phyloP scores from a whole-genome alignment of 2,888 invertebrate species.

The Rotaria magnacalcarata region DNA sequence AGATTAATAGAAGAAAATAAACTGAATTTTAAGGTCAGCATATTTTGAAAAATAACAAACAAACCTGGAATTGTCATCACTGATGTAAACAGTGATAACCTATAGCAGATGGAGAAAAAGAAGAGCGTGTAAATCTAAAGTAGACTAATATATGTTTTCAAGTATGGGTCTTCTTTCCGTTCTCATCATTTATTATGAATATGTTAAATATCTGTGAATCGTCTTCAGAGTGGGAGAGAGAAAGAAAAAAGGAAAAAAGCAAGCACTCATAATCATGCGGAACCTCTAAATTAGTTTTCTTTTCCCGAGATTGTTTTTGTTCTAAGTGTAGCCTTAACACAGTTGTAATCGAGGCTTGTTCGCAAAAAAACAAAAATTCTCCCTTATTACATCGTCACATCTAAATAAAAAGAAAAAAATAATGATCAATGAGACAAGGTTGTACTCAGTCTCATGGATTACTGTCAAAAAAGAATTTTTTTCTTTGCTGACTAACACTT shows the following conservation, averaged over 20 bases:
- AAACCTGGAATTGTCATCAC: background rate
- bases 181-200: background rate
- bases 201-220: background rate
- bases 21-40: background rate
- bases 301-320: background rate
- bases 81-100: background rate
- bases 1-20: background rate
- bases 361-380: too few species aligned
- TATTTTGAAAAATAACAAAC: background rate
- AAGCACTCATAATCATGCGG: background rate
- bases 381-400: too few species aligned
- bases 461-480: background rate
- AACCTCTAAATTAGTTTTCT: background rate
- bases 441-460: background rate
- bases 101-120: background rate
- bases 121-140: background rate
- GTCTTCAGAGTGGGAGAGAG: background rate
- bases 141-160: background rate
- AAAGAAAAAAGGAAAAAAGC: background rate
- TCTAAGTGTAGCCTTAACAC: background rate
- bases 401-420: background rate
- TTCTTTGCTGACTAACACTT: background rate
- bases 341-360: background rate
- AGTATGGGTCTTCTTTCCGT: background rate
- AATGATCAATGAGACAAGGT: background rate